These are phyloP conservation scores for Calephelis perditalis DNA, from an alignment of 2,888 invertebrate species.

Conservation along the genomic window DNA sequence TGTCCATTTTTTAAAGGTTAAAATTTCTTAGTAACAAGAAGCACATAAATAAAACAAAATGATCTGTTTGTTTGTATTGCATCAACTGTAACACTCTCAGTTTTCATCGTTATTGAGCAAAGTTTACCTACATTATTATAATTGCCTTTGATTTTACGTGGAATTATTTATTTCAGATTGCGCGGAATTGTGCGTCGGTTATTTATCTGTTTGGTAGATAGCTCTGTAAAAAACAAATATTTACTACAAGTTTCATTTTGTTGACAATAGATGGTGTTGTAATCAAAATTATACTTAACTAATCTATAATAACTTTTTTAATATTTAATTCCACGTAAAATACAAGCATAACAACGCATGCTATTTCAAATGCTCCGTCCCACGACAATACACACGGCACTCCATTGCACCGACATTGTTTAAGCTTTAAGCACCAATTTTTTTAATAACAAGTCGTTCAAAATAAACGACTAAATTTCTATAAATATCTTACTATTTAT, in stretches of 20 bases:
- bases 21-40: not conserved
- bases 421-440: constrained; percentile 79
- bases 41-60: constrained; percentile 59
- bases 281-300: not conserved
- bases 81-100: constrained; percentile 77
- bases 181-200: not conserved
- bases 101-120: constrained; percentile 77
- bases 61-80: constrained; percentile 75
- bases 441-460: constrained; percentile 78
- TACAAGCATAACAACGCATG: constrained; percentile 74
- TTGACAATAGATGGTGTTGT: constrained; percentile 3
- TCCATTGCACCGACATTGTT: constrained; percentile 54
- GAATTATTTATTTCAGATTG: constrained; percentile 40
- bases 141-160: constrained; percentile 53
- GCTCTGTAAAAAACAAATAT: not conserved
- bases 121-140: constrained; percentile 77
- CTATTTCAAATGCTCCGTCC: constrained; percentile 73
- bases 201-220: not conserved
- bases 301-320: constrained; percentile 17
- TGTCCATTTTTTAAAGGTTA: too few species aligned
- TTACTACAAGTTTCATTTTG: not conserved
- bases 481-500: constrained; percentile 78
- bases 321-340: constrained; percentile 47
- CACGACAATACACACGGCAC: constrained; percentile 70
- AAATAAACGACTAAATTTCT: constrained; percentile 78